These are phyloP conservation scores for Zoroaster sp. DNA, from an alignment of 53 echinoderm and acorn worm species.

Conservation along the genomic window DNA sequence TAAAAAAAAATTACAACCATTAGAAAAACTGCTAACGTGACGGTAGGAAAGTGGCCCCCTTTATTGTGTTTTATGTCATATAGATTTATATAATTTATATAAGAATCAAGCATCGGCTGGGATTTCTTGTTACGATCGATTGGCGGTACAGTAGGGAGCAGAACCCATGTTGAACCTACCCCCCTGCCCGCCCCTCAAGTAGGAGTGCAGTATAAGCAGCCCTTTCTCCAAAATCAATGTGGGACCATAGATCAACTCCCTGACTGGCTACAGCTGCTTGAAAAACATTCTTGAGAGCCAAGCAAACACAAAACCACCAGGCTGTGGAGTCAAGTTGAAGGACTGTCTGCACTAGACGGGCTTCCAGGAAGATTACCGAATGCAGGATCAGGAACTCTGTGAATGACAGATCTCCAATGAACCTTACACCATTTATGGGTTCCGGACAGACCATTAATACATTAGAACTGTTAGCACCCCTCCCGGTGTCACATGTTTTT, in stretches of 20 bases:
- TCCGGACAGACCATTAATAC: not conserved
- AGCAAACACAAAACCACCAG: not conserved
- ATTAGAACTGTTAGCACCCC: not conserved
- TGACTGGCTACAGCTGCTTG: not conserved
- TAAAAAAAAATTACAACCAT: too few relatives aligned
- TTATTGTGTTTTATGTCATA: too few relatives aligned
- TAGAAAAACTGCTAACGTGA: too few relatives aligned
- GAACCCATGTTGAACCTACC: too few relatives aligned
- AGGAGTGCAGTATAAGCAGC: too few relatives aligned
- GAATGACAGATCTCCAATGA: not conserved
- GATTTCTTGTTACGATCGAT: too few relatives aligned
- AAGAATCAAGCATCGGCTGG: too few relatives aligned
- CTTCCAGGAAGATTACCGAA: not conserved
- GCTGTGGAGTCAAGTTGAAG: not conserved
- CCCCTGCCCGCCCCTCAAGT: too few relatives aligned
- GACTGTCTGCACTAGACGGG: not conserved
- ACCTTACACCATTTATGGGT: not conserved
- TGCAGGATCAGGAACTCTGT: not conserved
- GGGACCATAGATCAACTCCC: not conserved
- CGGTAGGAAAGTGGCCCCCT: too few relatives aligned
- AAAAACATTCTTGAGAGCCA: not conserved
- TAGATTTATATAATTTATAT: too few relatives aligned
- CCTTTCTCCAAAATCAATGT: too few relatives aligned
- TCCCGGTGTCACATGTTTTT: not conserved
- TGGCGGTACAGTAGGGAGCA: too few relatives aligned